A percentile compares a stretch with the other conserved stretches of the same genome.
Conservation (phyloP, 2,797 vertebrate genomes). For the Margarornis squamiger region DNA sequence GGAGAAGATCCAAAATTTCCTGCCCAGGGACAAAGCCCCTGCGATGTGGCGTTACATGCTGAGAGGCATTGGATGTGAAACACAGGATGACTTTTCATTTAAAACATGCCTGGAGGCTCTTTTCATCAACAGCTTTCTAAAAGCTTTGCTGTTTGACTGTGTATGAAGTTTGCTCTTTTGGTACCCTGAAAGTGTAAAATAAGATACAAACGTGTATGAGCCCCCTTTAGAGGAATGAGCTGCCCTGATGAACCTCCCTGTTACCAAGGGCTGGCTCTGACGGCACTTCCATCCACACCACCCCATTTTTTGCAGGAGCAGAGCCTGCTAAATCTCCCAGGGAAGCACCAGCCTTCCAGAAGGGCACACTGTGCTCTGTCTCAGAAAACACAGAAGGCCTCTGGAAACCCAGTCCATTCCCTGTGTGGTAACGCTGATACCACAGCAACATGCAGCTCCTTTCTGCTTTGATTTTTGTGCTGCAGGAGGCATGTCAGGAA, state of each 20-base stretch:
- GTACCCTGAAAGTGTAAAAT: not conserved
- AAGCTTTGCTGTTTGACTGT: not conserved
- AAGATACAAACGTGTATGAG: not conserved
- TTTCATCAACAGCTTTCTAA: not conserved
- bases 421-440: not conserved
- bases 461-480: slow-evolving; percentile 8
- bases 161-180: not conserved
- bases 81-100: not conserved
- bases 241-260: not conserved
- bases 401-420: not conserved
- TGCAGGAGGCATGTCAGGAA: slow-evolving; percentile 57
- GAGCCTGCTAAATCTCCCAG: not conserved
- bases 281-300: not conserved
- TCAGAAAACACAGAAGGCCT: not conserved
- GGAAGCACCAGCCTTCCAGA: not conserved
- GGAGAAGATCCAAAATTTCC: not conserved
- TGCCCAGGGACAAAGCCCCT: not conserved
- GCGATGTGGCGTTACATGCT: not conserved
- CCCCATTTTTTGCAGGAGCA: rapidly evolving
- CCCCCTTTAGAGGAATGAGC: not conserved
- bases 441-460: not conserved
- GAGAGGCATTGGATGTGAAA: not conserved
- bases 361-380: not conserved
- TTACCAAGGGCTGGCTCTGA: rapidly evolving
- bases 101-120: not conserved